Base-by-base conservation (phyloP, 2,888 invertebrate species). In the Agonopterix alstromeriana region DNA sequence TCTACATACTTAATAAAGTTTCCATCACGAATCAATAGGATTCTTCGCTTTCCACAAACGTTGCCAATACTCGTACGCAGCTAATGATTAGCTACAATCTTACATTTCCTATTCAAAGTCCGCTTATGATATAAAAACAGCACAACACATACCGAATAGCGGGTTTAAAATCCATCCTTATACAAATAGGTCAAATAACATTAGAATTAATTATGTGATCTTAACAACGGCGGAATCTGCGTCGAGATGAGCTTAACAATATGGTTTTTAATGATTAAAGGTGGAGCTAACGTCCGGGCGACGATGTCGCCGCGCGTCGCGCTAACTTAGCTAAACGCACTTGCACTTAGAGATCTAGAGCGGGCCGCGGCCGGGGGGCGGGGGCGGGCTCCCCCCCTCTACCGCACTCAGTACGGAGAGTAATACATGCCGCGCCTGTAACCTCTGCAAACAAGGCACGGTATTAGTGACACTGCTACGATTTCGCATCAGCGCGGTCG, bases 351-450 rank as follows among this genome's bases (percentile, higher is more conserved):
- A 36, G 45, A 45, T 12, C 38, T 10, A 36, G 36, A 14, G 55
- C 36, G 44, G 49, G 48, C n/a, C 46, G 48, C 43, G 48, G 48
- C 12, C 35, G 42, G 35, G 10, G 11, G 45, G 8, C 38, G 42
- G 36, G 47, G 14, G 11, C 12, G 12, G 12, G 41, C 42, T 35
- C 11, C 42, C 17, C 46, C 43, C 70, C 70, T 63, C 72, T 72
- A 74, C 78, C 78, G 68, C 75, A 76, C 86, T 93, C 92, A 93
- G 91, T 93, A 93, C 61, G 93, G 93, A 74, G 89, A 89, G 85
- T 91, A 93, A 89, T 91, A 93, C 68, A 78, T 79, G 77, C 92
- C 93, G 77, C 93, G 92, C 82, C 93, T 91, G 87, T 86, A 91
- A 76, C 90, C 91, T 91, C 93, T 93, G 90, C 80, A 87, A 90